Evolutionary conservation across 2,888 invertebrate genomes (phyloP).

Genomic region (Sepiola atlantica): DNA sequence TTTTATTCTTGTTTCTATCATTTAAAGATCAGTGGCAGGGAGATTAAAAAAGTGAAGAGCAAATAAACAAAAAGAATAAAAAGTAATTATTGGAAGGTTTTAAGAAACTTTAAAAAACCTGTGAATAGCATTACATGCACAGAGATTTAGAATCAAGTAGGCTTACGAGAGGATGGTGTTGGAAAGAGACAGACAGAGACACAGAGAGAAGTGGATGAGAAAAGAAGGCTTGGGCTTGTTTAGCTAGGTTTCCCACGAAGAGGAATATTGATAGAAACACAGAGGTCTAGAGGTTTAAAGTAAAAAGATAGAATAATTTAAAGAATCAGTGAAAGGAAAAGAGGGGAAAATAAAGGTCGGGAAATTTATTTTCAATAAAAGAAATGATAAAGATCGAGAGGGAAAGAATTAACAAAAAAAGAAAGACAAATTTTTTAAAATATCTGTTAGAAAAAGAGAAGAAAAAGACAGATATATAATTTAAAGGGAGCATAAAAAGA

Average conservation of each 20-base stretch:
- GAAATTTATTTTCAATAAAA: neutral
- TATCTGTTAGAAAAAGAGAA: too few species aligned
- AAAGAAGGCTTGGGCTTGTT: neutral
- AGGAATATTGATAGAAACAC: neutral
- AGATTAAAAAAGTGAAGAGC: constrained; percentile 32
- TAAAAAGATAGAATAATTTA: neutral
- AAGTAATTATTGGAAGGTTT: constrained; percentile 19
- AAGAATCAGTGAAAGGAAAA: neutral
- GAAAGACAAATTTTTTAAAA: too few species aligned
- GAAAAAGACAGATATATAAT: neutral
- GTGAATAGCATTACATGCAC: constrained; percentile 22
- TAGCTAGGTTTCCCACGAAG: neutral
- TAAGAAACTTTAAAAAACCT: constrained; percentile 32
- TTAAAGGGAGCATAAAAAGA: neutral
- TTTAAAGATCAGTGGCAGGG: neutral
- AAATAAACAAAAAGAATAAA: constrained; percentile 6
- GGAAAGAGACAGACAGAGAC: neutral
- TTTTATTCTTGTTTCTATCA: neutral
- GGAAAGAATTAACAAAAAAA: too few species aligned
- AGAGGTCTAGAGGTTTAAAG: neutral
- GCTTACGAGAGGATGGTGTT: neutral
- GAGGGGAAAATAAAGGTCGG: neutral
- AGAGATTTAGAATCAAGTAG: constrained; percentile 32
- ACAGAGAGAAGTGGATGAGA: neutral
- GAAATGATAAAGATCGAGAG: neutral